Evolutionary conservation across 2,888 invertebrate species (phyloP).

Genomic region (Cataglyphis altisquamis): DNA sequence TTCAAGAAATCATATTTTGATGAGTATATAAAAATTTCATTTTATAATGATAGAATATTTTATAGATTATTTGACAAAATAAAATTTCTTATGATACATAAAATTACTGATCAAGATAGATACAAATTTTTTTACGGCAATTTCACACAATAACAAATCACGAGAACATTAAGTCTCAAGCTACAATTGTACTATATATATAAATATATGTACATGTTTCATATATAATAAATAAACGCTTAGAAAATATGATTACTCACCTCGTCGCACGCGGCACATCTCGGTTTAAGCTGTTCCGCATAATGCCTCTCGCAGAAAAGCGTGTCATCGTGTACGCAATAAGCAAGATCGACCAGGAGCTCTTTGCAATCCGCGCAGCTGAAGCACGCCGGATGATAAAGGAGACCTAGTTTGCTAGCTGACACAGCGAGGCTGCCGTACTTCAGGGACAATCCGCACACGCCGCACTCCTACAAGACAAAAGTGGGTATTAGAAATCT

Average conservation of each 20-base stretch:
- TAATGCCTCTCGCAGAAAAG: conserved; percentile 98
- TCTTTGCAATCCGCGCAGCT: conserved; percentile 95
- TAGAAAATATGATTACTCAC: conserved; percentile 88
- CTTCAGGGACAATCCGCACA: conserved; percentile 93
- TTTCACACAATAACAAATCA: not conserved
- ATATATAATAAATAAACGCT: not conserved
- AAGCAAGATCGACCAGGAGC: conserved; percentile 97
- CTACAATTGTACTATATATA: not conserved
- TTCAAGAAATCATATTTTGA: not conserved
- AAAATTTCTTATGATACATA: not conserved
- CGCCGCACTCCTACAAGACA: conserved; percentile 91
- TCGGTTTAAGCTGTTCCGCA: conserved; percentile 97
- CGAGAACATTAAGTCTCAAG: not conserved
- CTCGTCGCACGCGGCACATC: conserved; percentile 99
- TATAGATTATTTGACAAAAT: not conserved
- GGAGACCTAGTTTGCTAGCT: conserved; percentile 93
- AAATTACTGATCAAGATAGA: not conserved
- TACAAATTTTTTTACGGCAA: not conserved
- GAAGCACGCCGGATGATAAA: conserved; percentile 98
- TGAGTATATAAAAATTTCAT: not conserved
- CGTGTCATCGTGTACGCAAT: conserved; percentile 96
- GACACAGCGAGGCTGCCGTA: conserved; percentile 94
- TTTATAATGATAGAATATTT: not conserved
- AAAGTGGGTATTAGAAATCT: conserved; percentile 24
- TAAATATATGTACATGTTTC: not conserved